Percentiles rank a stretch among this genome's conserved stretches.
phyloP scores from a whole-genome alignment of 1,140 invertebrate species.

The Streblospio benedicti region DNA sequence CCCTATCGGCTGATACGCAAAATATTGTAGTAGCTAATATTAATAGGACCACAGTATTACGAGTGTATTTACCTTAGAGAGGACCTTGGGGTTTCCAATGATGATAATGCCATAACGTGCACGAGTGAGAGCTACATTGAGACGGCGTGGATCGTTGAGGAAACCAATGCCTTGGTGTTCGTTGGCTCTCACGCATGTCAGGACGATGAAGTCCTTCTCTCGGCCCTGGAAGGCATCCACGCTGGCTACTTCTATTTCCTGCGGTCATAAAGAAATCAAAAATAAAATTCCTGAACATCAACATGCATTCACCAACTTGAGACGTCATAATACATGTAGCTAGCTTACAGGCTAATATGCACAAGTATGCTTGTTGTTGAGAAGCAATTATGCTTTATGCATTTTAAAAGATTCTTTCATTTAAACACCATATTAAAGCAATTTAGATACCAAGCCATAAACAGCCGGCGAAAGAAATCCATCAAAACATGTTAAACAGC shows the following conservation, averaged over 20 bases:
- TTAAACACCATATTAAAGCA: too few species aligned
- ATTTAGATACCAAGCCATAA: too few species aligned
- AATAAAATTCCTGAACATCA: not conserved
- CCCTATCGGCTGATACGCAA: too few species aligned
- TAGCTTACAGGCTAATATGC: not conserved
- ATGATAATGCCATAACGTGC: conserved; percentile 98
- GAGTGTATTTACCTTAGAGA: conserved; percentile 73
- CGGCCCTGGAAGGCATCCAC: conserved; percentile 94
- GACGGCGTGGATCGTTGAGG: conserved; percentile 88
- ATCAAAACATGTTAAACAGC: too few species aligned
- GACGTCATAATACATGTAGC: not conserved
- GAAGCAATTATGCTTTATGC: too few species aligned
- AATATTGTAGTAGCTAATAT: too few species aligned
- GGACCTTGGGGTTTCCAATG: conserved; percentile 96
- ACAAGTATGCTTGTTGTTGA: too few species aligned
- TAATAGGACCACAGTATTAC: too few species aligned
- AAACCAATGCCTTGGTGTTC: conserved; percentile 89
- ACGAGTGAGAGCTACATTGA: conserved; percentile 96
- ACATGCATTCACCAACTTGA: not conserved
- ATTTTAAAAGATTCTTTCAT: too few species aligned
- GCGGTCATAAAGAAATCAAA: too few species aligned
- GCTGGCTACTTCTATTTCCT: conserved; percentile 96
- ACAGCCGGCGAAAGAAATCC: too few species aligned
- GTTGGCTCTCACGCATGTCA: conserved; percentile 80
- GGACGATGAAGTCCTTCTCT: conserved; percentile 96